Evolutionary conservation across 2,113 vertebrate species (phyloP), one percentile per base, ranked within the genome.

Genomic region (Pollachius pollachius): DNA sequence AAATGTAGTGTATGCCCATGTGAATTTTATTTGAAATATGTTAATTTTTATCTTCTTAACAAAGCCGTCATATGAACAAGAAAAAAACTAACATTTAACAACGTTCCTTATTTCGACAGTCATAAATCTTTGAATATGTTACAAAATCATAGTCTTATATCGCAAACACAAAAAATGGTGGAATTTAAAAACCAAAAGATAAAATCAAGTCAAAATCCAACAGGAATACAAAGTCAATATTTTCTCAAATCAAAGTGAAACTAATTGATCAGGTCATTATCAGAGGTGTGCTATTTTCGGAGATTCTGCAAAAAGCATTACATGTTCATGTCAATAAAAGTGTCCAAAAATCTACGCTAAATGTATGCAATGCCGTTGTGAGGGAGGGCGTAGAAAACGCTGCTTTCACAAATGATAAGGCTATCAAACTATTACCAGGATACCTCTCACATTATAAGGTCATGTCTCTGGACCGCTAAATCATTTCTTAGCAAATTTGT

Each of bases 1-100:
- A 27, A 70, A 17, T 54, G 63, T 61, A 80, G 37, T 75, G 64
- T 65, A 5, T 52, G 65, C 64, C 75, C 52, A 76, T 16, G 64
- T 83, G 75, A 81, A 70, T 88, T 88, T 89, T 85, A 81, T 88
- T 52, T 54, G 13, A 66, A 54, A 66, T 56, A 23, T 15, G 41
- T 66, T 73, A 62, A 72, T 73, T 65, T 72, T 41, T 5, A 70
- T 81, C 68, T 76, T 81, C 80, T 84, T 69, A 83, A 88, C 81
- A 85, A 87, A 87, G 74, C 84, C 74, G 19, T 83, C 70, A 81
- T 69, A 52, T 75, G 69, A 83, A 87, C 83, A 84, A 79, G 62
- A 74, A 89, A 64, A 64, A 81, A 84, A 64, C 74, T 74, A 85
- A 85, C 81, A 86, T 85, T 79, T 78, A 84, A 87, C 79, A 84